Base-by-base conservation (phyloP, 2,113 vertebrate species). In the Pygoscelis adeliae region DNA sequence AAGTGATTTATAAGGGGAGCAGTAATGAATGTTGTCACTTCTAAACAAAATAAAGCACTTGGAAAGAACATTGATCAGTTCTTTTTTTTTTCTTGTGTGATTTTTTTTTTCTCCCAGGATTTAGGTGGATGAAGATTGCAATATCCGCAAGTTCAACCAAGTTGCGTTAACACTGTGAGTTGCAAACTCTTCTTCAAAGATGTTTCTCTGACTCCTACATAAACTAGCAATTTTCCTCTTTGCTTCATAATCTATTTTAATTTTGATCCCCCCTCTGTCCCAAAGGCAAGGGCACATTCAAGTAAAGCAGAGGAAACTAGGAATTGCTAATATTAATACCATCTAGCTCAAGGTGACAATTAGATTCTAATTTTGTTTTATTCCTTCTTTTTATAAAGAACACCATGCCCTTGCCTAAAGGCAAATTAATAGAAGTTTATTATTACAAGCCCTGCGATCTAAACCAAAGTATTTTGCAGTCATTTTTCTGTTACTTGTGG, bases 1-100 rank as follows among this genome's bases (percentile, higher is more conserved):
- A 66, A 81, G 76, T 94, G 92, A 95, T 96, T 96, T 93, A 78
- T 70, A 58, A 83, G 59, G 26, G 63, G 34, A 93, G 63, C 63
- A 44, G 38, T 90, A 93, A 92, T 90, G 58, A 88, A 55, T 86
- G 83, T 94, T 94, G 90, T 90, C 83, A 81, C 85, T 77, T 77
- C 47, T 46, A 77, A 94, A 83, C 38, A 86, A 96, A 94, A 90
- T 59, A 94, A 90, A 93, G 36, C 46, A 67, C 63, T 93, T 77
- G 12, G 11, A 77, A 65, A 66, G 72, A 97, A n/a, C 61, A 86
- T 83, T 44, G 63, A 94, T 94, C 32, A 38, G 18, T 8, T 26
- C 2, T 16, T 46, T 36, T n/a, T 32, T 15, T 2, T 5, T 47
- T 26, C 8, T 4, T 7, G 42, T 42, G 4, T 17, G 2, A 2